Evolutionary conservation across 2,113 vertebrate species (phyloP).

Genomic region (Cyprinus carpio): DNA sequence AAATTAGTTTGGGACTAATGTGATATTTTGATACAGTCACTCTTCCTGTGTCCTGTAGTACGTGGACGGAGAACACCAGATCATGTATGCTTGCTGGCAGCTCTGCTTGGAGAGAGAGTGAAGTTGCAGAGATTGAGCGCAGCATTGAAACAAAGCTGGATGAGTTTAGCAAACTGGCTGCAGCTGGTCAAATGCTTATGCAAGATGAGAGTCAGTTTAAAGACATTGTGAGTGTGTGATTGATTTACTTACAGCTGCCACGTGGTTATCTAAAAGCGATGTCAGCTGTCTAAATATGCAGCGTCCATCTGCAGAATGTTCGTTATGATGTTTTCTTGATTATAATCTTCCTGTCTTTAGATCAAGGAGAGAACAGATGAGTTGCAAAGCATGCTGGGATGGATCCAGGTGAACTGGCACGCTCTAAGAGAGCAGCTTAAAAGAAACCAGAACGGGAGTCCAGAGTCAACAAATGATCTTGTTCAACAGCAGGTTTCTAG

Average conservation of each 20-base stretch:
- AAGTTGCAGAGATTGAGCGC: slow-evolving; percentile 67
- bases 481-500: background rate
- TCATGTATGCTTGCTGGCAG: slow-evolving; percentile 71
- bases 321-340: slow-evolving; percentile 12
- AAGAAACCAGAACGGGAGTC: slow-evolving; percentile 19
- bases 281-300: slow-evolving; percentile 6
- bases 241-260: slow-evolving; percentile 20
- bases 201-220: slow-evolving; percentile 70
- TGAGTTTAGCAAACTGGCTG: slow-evolving; percentile 71
- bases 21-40: background rate
- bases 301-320: background rate
- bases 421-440: slow-evolving; percentile 67
- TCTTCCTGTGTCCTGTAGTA: slow-evolving; percentile 61
- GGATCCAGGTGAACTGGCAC: slow-evolving; percentile 74
- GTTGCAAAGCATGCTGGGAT: slow-evolving; percentile 77
- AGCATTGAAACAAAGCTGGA: slow-evolving; percentile 71
- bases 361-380: slow-evolving; percentile 77
- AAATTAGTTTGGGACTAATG: background rate
- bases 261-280: slow-evolving; percentile 1
- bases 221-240: slow-evolving; percentile 64
- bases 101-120: slow-evolving; percentile 4
- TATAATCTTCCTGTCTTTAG: slow-evolving; percentile 55
- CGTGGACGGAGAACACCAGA: slow-evolving; percentile 75
- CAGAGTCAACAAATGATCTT: background rate
- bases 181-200: slow-evolving; percentile 68